A percentile compares a stretch with the other conserved stretches of the same genome.
Conservation (phyloP, 2,113 vertebrate genomes). For the Lepidothrix coronata region DNA sequence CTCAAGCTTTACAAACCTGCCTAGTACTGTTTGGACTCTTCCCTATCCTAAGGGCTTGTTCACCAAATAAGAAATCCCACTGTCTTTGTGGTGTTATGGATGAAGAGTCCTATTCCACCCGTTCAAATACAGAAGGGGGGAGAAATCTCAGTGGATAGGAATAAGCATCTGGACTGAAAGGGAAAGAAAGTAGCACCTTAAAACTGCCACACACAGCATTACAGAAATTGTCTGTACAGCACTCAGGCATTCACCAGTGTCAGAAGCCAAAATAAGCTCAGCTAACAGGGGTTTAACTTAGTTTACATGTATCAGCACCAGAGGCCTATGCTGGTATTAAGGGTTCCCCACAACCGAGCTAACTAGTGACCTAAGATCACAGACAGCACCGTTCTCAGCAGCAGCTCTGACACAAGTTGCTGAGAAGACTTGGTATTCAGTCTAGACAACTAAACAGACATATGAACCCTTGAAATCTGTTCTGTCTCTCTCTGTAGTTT, state of each 20-base stretch:
- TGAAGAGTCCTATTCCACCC: not conserved
- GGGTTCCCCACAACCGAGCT: not conserved
- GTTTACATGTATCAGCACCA: not conserved
- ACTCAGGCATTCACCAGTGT: not conserved
- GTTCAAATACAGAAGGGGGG: not conserved
- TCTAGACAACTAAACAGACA: not conserved
- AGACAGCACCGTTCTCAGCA: not conserved
- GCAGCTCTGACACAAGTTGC: not conserved
- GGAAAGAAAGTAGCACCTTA: not conserved
- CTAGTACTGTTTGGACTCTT: not conserved
- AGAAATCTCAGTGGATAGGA: not conserved
- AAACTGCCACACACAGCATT: not conserved
- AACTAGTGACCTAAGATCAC: not conserved
- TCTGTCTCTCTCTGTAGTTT: not conserved
- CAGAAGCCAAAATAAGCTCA: not conserved
- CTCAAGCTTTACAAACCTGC: not conserved
- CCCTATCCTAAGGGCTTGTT: not conserved
- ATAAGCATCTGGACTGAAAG: not conserved
- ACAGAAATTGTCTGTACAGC: not conserved
- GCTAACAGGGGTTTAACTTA: not conserved
- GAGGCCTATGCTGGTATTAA: not conserved
- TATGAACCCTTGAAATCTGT: not conserved
- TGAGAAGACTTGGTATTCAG: not conserved
- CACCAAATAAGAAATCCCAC: not conserved
- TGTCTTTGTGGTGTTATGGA: not conserved